These are phyloP conservation scores for Machimus rusticus DNA, from an alignment of 2,888 invertebrate species.

Conservation along the genomic window DNA sequence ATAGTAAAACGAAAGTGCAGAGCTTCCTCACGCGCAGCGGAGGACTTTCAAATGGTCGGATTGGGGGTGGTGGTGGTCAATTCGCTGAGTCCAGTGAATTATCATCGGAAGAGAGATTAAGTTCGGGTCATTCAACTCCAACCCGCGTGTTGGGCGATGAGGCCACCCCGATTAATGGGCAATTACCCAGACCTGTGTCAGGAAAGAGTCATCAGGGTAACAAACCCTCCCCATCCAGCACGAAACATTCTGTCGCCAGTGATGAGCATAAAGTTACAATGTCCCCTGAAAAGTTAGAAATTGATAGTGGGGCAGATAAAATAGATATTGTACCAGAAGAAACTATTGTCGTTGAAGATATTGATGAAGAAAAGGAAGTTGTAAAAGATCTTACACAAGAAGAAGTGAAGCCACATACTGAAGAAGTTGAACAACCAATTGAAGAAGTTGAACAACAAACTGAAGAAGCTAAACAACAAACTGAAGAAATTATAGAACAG, in stretches of 20 bases:
- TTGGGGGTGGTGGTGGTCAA: not conserved
- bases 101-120: conserved; percentile 43
- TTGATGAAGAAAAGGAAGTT: not conserved
- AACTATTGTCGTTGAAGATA: not conserved
- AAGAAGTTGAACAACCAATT: too few relatives aligned
- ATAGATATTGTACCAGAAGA: not conserved
- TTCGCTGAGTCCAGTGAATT: conserved; percentile 31
- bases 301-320: not conserved
- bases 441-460: too few relatives aligned
- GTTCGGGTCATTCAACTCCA: conserved; percentile 46
- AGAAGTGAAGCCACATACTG: too few relatives aligned
- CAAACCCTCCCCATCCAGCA: conserved; percentile 64
- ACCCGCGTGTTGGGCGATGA: conserved; percentile 37
- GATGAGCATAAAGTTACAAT: conserved; percentile 39
- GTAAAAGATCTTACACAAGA: too few relatives aligned
- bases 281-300: not conserved
- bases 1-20: conserved; percentile 3
- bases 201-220: conserved; percentile 55
- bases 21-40: not conserved
- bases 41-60: not conserved
- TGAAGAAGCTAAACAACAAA: not conserved
- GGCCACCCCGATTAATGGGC: not conserved
- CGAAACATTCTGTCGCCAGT: conserved; percentile 62
- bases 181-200: not conserved
- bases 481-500: conserved; percentile 44